Conservation (phyloP, 2,797 vertebrate species). For the Peromyscus aztecus region DNA sequence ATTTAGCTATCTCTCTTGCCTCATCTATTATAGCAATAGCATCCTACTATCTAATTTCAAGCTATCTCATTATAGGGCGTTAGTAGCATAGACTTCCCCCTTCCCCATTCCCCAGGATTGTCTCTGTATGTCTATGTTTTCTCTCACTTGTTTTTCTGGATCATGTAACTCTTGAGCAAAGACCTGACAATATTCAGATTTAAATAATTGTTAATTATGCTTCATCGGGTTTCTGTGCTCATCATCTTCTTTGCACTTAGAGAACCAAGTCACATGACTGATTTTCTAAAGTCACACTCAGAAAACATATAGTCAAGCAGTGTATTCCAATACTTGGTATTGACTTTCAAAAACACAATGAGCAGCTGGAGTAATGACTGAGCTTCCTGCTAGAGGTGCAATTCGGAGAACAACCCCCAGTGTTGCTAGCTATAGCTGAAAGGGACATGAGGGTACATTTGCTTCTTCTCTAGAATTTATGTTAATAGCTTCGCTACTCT, state of each 20-base stretch:
- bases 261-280: neutral
- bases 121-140: neutral
- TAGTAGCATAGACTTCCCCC: rapidly evolving
- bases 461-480: neutral
- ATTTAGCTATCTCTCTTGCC: neutral
- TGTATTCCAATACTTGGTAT: neutral
- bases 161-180: neutral
- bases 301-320: neutral
- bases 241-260: neutral
- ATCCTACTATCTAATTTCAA: neutral
- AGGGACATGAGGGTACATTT: rapidly evolving
- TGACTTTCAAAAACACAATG: neutral
- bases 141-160: neutral
- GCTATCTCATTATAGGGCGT: neutral
- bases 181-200: neutral
- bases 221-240: neutral
- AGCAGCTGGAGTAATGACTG: neutral
- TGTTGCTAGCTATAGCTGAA: neutral
- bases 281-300: neutral
- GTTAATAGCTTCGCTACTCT: neutral
- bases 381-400: neutral
- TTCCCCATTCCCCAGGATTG: no score
- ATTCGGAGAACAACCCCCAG: rapidly evolving
- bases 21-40: neutral
- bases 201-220: neutral